Conservation (phyloP, 2,797 vertebrate species). For the Lepus townsendii region DNA sequence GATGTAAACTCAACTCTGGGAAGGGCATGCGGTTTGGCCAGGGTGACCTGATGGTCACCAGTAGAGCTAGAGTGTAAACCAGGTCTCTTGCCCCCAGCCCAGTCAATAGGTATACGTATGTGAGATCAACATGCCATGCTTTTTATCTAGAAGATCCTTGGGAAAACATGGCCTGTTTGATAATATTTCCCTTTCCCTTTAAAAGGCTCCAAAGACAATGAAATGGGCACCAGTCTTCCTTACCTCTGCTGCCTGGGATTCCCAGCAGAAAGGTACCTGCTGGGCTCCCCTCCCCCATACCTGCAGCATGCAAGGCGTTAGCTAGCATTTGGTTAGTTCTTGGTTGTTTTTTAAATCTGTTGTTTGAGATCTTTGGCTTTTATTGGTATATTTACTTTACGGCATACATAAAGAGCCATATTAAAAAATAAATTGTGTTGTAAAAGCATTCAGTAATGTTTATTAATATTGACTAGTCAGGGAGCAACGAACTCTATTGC, state of each 20-base stretch:
- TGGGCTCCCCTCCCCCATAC: not conserved
- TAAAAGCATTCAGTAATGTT: conserved; percentile 84
- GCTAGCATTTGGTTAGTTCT: conserved; percentile 57
- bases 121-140: not conserved
- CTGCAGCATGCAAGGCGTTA: conserved; percentile 70
- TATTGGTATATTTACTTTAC: conserved; percentile 86
- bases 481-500: conserved; percentile 79
- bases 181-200: not conserved
- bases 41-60: not conserved
- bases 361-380: conserved; percentile 81
- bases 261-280: not conserved
- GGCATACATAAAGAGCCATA: conserved; percentile 84
- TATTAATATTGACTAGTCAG: conserved; percentile 87
- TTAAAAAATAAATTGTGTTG: conserved; percentile 87
- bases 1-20: not conserved
- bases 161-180: conserved; percentile 21
- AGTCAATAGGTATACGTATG: no score
- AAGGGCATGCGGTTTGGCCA: not conserved
- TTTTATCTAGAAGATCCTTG: not conserved
- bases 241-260: not conserved
- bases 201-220: not conserved
- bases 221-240: not conserved
- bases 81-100: not conserved
- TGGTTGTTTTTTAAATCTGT: conserved; percentile 59
- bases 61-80: not conserved